Evolutionary conservation across 2,888 invertebrate species (phyloP).

Genomic region (Drosophila kanekoi): DNA sequence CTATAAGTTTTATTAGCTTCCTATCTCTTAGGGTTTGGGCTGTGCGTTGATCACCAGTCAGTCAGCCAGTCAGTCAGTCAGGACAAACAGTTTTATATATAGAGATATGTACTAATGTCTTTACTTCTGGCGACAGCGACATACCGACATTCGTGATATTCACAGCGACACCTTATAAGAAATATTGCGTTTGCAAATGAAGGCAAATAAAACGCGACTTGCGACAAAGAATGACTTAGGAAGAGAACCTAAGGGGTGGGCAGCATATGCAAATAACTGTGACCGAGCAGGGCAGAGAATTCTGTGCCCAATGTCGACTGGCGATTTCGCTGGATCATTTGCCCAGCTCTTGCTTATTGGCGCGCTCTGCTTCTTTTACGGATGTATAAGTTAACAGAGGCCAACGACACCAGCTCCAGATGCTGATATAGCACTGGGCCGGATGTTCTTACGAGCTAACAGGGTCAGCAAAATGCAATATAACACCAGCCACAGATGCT

Average conservation of each 20-base stretch:
- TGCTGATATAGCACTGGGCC: too few species aligned
- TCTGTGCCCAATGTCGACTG: slow-evolving; percentile 14
- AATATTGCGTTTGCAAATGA: slow-evolving; percentile 49
- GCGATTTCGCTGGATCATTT: slow-evolving; percentile 28
- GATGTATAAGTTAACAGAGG: slow-evolving; percentile 26
- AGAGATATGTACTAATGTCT: slow-evolving; percentile 5
- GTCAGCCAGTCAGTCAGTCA: too few species aligned
- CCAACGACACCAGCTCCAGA: too few species aligned
- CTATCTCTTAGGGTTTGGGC: too few species aligned
- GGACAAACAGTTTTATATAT: not conserved
- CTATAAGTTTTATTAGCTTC: too few species aligned
- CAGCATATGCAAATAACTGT: slow-evolving; percentile 40
- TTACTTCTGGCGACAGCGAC: slow-evolving; percentile 1
- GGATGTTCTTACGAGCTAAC: too few species aligned
- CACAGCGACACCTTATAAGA: slow-evolving; percentile 20
- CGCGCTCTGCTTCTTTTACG: slow-evolving; percentile 75
- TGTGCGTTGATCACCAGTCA: too few species aligned
- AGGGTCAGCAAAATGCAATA: too few species aligned
- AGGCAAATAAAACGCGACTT: slow-evolving; percentile 51
- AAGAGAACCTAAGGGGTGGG: not conserved
- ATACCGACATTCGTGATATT: slow-evolving; percentile 28
- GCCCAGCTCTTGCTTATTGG: slow-evolving; percentile 57
- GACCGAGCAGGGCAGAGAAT: slow-evolving; percentile 22
- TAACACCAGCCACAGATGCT: too few species aligned
- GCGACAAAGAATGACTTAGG: slow-evolving; percentile 15